Base-by-base conservation (phyloP, 1,140 invertebrate genomes). In the Lanistes nyassanus region DNA sequence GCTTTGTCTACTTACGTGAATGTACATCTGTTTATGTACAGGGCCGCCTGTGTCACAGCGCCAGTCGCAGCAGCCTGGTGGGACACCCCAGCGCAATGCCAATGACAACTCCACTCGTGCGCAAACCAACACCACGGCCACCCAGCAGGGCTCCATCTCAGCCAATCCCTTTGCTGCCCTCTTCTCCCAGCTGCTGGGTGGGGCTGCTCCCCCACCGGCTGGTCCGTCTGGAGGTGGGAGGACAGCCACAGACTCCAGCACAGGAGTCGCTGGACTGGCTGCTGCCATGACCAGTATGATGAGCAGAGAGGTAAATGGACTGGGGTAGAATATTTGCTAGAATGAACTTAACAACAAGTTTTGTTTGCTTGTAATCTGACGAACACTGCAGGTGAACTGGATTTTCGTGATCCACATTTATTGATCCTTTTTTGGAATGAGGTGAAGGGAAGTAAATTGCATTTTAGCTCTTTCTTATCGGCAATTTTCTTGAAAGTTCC, bases 131-230 rank as follows among this genome's bases (percentile, higher is more conserved):
- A 78, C 79, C 19, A 73, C 76, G 5, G 47, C 66, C 47, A 65
- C 70, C 19, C 67, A 77, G 65, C 60, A 78, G 19, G 77, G 80
- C n/a, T 56, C 75, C 51, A 72, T 77, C 23, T 74, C 77, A 34
- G 74, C 74, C 74, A 78, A 78, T 60, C 77, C 77, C 29, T 81
- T 77, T 69, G 77, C 77, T 31, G 39, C 72, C 55, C 76, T 77
- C 34, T 72, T 72, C 55, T 72, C 70, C 6, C 70, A 66, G 70
- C 70, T 53, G 36, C 60, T 69, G 37, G 72, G 36, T 36, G 70
- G 70, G 67, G 71, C 62, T 68, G n/a, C 74, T 1, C 53, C 76
- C 11, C 74, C 79, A 70, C 9, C 42, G 9, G 5, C 9, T 47
- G 42, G 42, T 9, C 42, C 9, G 42, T 47, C 42, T 6, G 19